Evolutionary conservation across 2,113 vertebrate species (phyloP), one percentile per base, ranked within the genome.

Genomic region (Xiphophorus hellerii): DNA sequence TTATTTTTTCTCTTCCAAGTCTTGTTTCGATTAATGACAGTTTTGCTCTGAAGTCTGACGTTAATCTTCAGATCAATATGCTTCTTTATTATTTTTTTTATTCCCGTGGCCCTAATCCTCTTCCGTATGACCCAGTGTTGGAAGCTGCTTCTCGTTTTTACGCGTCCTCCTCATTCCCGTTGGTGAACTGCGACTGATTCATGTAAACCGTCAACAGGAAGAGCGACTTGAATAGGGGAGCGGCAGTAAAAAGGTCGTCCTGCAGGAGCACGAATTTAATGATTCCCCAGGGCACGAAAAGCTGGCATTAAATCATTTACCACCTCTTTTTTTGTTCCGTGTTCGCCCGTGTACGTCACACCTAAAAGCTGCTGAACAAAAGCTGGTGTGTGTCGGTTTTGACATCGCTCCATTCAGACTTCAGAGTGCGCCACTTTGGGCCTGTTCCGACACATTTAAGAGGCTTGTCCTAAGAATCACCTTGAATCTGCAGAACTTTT

Each of bases 231-330:
- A 85, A 83, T 84, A 74, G 80, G 84, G 66, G 78, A 78, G 74
- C 76, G 33, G 83, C 83, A 22, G 64, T 69, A 48, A 60, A 88
- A 79, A 83, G 69, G 33, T 64, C 31, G 76, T 89, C 88, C 84
- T 90, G 90, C 90, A 85, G 82, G 5, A 60, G 86, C 90, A 90
- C 68, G 86, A 87, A 87, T 91, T 85, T 78, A 84, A 81, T 69
- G 80, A 86, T 64, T 77, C 87, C 83, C 81, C 82, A 0, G 85
- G 89, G 87, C 84, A 77, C 76, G 66, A 68, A 88, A 80, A 63
- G 76, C 80, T 80, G 75, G 62, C 82, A 74, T 81, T 83, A 78
- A 85, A 82, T 81, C 74, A 76, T 68, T 63, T 61, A 51, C 77
- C 33, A 35, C 79, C 76, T 80, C 77, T 74, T 69, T 58, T 54